Evolutionary conservation across 2,888 invertebrate species (phyloP).

Genomic region (Drosophila lutescens): DNA sequence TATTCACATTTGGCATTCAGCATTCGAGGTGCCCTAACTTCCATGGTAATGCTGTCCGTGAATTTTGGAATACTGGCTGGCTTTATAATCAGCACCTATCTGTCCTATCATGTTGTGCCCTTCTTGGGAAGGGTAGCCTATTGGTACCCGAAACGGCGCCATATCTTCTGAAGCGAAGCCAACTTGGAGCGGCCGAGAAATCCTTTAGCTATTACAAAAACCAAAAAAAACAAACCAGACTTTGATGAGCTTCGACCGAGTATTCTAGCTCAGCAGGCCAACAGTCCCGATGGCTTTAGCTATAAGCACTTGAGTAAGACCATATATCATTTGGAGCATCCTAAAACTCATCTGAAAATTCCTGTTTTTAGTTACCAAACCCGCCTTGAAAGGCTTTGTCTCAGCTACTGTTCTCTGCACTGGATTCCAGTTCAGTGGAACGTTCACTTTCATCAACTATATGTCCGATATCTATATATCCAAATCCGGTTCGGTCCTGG

Average conservation of each 20-base stretch:
- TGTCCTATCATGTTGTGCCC: slow-evolving; percentile 78
- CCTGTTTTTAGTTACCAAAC: slow-evolving; percentile 62
- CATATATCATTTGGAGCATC: too few relatives aligned
- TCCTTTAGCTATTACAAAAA: slow-evolving; percentile 80
- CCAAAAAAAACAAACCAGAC: slow-evolving; percentile 18
- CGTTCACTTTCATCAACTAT: slow-evolving; percentile 81
- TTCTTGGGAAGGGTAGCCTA: slow-evolving; percentile 65
- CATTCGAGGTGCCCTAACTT: slow-evolving; percentile 80
- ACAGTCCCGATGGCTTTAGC: slow-evolving; percentile 27
- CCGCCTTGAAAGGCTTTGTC: slow-evolving; percentile 69
- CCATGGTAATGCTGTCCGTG: slow-evolving; percentile 78
- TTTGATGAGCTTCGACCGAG: slow-evolving; percentile 71
- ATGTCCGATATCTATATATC: slow-evolving; percentile 81
- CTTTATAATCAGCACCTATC: slow-evolving; percentile 75
- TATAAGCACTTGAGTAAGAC: slow-evolving; percentile 76
- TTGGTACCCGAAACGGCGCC: slow-evolving; percentile 81
- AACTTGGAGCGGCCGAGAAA: slow-evolving; percentile 65
- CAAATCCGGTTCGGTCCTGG: slow-evolving; percentile 68
- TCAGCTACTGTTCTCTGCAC: slow-evolving; percentile 65
- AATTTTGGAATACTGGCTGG: slow-evolving; percentile 80
- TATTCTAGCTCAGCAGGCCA: slow-evolving; percentile 52
- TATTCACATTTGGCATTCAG: slow-evolving; percentile 48
- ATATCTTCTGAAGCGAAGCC: slow-evolving; percentile 64
- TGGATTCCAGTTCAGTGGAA: slow-evolving; percentile 78
- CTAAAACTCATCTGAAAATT: too few relatives aligned